A percentile compares a stretch with the other conserved stretches of the same genome.
Evolutionary conservation across 1,140 invertebrate species (phyloP).

Genomic region (Panonychus citri): DNA sequence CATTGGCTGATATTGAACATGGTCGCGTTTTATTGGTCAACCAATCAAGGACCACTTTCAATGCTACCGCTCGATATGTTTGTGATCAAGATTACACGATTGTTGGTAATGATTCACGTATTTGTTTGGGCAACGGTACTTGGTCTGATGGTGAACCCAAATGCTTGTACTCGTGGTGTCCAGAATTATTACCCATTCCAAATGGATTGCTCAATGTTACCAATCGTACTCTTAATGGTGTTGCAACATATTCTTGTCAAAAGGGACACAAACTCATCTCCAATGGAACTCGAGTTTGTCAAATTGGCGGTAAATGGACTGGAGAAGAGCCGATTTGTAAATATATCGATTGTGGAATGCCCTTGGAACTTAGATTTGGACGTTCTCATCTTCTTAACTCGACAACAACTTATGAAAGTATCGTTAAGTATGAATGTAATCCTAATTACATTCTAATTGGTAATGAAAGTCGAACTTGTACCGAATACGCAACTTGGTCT

Average conservation of each 20-base stretch:
- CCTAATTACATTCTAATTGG: slow-evolving; percentile 63
- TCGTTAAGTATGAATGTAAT: slow-evolving; percentile 43
- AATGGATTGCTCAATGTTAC: slow-evolving; percentile 60
- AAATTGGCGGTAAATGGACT: slow-evolving; percentile 17
- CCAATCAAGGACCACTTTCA: slow-evolving; percentile 42
- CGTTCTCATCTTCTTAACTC: neutral
- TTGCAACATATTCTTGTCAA: slow-evolving; percentile 44
- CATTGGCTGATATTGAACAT: slow-evolving; percentile 40
- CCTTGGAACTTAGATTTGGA: slow-evolving; percentile 6
- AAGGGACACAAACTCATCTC: slow-evolving; percentile 62
- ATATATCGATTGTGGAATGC: slow-evolving; percentile 14
- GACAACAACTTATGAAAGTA: slow-evolving; percentile 40
- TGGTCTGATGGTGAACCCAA: slow-evolving; percentile 61
- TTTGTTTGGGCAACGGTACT: slow-evolving; percentile 43
- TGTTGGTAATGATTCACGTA: slow-evolving; percentile 33
- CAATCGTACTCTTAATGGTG: slow-evolving; percentile 23
- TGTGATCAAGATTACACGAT: slow-evolving; percentile 64
- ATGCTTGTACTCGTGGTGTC: slow-evolving; percentile 46
- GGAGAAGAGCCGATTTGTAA: slow-evolving; percentile 16
- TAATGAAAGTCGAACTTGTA: slow-evolving; percentile 35
- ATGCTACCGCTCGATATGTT: slow-evolving; percentile 44
- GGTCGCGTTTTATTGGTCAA: slow-evolving; percentile 41
- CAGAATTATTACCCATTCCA: slow-evolving; percentile 45
- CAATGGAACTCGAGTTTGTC: slow-evolving; percentile 12
- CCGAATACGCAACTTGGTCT: slow-evolving; percentile 51